Base-by-base conservation (phyloP, 1,140 invertebrate genomes). In the Drosophila sucinea region DNA sequence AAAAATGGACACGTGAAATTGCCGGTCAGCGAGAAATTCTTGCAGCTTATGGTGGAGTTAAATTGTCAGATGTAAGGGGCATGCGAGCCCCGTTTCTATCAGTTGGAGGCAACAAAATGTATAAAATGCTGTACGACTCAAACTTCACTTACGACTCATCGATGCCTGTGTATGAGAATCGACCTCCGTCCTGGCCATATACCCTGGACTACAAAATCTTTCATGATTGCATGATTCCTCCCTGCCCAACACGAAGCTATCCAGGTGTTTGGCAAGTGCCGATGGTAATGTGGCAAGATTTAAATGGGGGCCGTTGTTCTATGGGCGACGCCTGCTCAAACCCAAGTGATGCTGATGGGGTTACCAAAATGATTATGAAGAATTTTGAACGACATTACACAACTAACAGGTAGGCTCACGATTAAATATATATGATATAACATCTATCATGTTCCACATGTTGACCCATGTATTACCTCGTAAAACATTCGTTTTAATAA, bases 211-310 rank as follows among this genome's bases (percentile, higher is more conserved):
- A 98, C 92, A 97, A 97, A 91, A 93, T 98, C 57, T 97, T 97
- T 94, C 97, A 98, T 86, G 97, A 98, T 89, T 98, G 97, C 86
- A 98, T 98, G 97, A 98, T 98, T 85, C 97, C 97, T 61, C 97
- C 98, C 1, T 98, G 98, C 90, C 98, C 97, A 1, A 98, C 97
- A 1, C 96, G 96, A 91, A 97, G 96, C 25, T 97, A 97, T 92
- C 96, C 96, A 74, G 96, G 96, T 76, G 95, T 98, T 17, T 98
- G 97, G 97, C 97, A 98, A 94, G 96, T 98, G 32, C 97, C 97
- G 29, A 98, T 98, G 97, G 97, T 98, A 38, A 98, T 98, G 97
- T 98, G 97, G 97, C 97, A 98, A 92, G 97, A 98, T 92, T 93
- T 98, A 73, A 98, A 97, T 83, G 97, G 97, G 25, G 97, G 97